These are phyloP conservation scores for Trichogramma pretiosum DNA, from an alignment of 1,140 invertebrate species.

Conservation along the genomic window DNA sequence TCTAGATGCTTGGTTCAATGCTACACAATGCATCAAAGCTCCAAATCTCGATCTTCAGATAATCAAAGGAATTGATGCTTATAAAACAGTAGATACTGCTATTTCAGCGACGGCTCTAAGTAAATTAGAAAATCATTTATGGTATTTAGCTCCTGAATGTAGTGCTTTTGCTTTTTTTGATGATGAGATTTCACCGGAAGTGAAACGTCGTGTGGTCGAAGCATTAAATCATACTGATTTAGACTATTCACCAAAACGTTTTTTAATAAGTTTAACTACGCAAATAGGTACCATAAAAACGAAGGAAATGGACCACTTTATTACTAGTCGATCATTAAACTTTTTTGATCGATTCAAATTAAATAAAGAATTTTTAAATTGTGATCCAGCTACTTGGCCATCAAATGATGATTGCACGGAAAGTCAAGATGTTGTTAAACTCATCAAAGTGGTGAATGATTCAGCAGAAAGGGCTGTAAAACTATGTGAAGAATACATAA, in stretches of 20 bases:
- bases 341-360: slow-evolving; percentile 11
- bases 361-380: neutral
- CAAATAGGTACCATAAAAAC: too few species aligned
- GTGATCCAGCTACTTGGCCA: slow-evolving; percentile 1
- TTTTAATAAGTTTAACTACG: too few species aligned
- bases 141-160: too few species aligned
- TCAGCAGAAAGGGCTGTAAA: slow-evolving; percentile 18
- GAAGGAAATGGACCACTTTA: slow-evolving; percentile 14
- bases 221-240: too few species aligned
- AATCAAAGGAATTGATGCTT: slow-evolving; percentile 16
- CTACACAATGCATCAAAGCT: slow-evolving; percentile 15
- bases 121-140: slow-evolving; percentile 22
- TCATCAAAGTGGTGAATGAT: slow-evolving; percentile 24
- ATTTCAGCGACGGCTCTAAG: slow-evolving; percentile 15
- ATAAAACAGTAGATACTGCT: too few species aligned
- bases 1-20: slow-evolving; percentile 23
- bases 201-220: too few species aligned
- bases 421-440: slow-evolving; percentile 1
- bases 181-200: too few species aligned
- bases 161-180: slow-evolving; percentile 18
- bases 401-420: slow-evolving; percentile 2
- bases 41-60: slow-evolving; percentile 22
- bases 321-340: slow-evolving; percentile 6
- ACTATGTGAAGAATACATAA: slow-evolving; percentile 20
- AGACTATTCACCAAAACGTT: too few species aligned